Evolutionary conservation across 2,888 invertebrate genomes (phyloP), one percentile per base, ranked within the genome.

Genomic region (Drosophila rubida): DNA sequence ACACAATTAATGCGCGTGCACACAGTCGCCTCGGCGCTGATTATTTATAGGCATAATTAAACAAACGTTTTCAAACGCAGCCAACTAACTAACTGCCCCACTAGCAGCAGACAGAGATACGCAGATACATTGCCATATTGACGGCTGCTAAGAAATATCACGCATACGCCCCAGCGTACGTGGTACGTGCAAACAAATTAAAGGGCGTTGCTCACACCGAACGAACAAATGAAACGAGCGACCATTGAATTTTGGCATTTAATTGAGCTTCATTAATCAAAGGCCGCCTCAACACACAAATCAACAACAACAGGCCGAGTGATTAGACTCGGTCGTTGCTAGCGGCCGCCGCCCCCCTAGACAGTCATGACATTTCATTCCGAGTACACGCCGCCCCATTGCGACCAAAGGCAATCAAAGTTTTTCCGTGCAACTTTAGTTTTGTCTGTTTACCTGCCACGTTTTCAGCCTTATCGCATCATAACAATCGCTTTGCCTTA

Each of bases 1-100:
- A 48, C 69, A 58, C 73, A 82, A 73, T 69, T 79, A 80, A 79
- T 85, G 83, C 62, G 67, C 55, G 58, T 60, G 74, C 65, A 61
- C 85, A 80, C 75, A 77, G 69, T 78, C 78, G 44, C 7, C 35
- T 37, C 35, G 35, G 65, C 72, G 54, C 69, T 67, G 83, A 83
- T 84, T 84, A 75, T 86, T 86, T 84, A 80, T 86, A 80, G 78
- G 83, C 87, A 67, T 86, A 86, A 84, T 84, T 84, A 80, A 83
- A 65, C 69, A 75, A 88, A 74, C 75, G 65, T 59, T 81, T 85
- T 45, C 63, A 65, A 62, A 79, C 23, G 55, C 75, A 81, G 62
- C 50, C 63, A 48, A 44, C 48, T 27, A 49, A 16, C 19, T 35
- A 68, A 46, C 51, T 57, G 45, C 48, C 13, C 23, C 54, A 44